Base-by-base conservation (phyloP, 2,113 vertebrate genomes). In the Electrona antarctica region DNA sequence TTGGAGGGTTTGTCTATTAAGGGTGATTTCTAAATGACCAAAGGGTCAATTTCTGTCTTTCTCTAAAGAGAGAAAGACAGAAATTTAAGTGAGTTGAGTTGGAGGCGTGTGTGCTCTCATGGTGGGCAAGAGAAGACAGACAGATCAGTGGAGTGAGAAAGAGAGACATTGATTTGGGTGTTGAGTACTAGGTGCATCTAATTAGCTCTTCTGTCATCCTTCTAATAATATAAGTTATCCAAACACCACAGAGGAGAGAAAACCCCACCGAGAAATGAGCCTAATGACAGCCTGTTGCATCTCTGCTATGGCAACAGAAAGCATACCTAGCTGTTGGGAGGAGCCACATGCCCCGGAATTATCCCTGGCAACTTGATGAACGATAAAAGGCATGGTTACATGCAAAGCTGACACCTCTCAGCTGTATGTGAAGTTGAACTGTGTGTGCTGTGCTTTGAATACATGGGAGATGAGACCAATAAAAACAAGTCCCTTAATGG, bases 381-480 rank as follows among this genome's bases (percentile, higher is more conserved):
- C 65, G 48, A 66, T 48, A 76, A 70, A 80, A 46, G 64, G 67
- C 1, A 29, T 72, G 77, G 70, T 28, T 7, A 10, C 28, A 4
- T 62, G 62, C 15, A 64, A 64, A 50, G 10, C 6, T 47, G 28
- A 69, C 41, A 11, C 0, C 4, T 59, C 4, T 58, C 21, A 11
- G 47, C 7, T 13, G 57, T 64, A 60, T 65, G 11, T 65, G 29
- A 52, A 62, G 33, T 41, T 41, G 33, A 41, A 41, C 33, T 41
- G 33, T 41, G 33, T 41, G 1, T 3, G 33, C 33, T 41, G 5
- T 6, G 33, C 33, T 6, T 4, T 41, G 33, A 41, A 41, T 41
- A 41, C 33, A 41, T 41, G 5, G 33, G 33, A 41, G 3, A 41
- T 41, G 5, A 6, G 33, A 41, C 33, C 33, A 41, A 41, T 41